Evolutionary conservation across 2,888 invertebrate genomes (phyloP).

Genomic region (Tribolium freemani): DNA sequence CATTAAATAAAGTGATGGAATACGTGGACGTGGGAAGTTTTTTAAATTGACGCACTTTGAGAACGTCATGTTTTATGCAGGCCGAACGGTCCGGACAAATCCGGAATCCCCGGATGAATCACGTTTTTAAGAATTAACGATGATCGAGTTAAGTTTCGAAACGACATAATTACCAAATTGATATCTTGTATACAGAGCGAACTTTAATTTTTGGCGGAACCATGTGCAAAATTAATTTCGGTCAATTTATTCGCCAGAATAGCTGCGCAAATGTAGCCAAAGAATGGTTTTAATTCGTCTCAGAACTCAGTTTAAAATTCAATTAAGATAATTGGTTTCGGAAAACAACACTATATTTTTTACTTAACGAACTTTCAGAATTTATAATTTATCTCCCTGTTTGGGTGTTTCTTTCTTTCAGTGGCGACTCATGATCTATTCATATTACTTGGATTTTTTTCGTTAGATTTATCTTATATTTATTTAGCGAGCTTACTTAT

Average conservation of each 20-base stretch:
- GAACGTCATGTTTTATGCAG: constrained; percentile 55
- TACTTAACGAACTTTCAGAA: too few relatives aligned
- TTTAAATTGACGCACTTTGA: constrained; percentile 41
- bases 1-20: constrained; percentile 46
- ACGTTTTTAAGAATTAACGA: constrained; percentile 53
- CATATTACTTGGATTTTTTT: too few relatives aligned
- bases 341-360: background rate
- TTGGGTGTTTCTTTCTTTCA: too few relatives aligned
- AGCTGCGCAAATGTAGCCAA: constrained; percentile 30
- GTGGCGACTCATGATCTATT: too few relatives aligned
- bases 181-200: constrained; percentile 39
- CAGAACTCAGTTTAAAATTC: constrained; percentile 30
- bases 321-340: constrained; percentile 28
- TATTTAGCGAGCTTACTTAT: too few relatives aligned
- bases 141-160: constrained; percentile 53
- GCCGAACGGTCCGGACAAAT: constrained; percentile 50
- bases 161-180: constrained; percentile 49
- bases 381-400: too few relatives aligned
- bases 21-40: constrained; percentile 37
- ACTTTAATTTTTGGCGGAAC: constrained; percentile 18
- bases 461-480: too few relatives aligned
- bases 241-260: constrained; percentile 8
- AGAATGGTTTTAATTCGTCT: constrained; percentile 17
- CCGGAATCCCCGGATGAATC: constrained; percentile 50
- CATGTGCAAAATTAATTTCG: constrained; percentile 1